Evolutionary conservation across 1,140 invertebrate genomes (phyloP).

Genomic region (Drosophila eugracilis): DNA sequence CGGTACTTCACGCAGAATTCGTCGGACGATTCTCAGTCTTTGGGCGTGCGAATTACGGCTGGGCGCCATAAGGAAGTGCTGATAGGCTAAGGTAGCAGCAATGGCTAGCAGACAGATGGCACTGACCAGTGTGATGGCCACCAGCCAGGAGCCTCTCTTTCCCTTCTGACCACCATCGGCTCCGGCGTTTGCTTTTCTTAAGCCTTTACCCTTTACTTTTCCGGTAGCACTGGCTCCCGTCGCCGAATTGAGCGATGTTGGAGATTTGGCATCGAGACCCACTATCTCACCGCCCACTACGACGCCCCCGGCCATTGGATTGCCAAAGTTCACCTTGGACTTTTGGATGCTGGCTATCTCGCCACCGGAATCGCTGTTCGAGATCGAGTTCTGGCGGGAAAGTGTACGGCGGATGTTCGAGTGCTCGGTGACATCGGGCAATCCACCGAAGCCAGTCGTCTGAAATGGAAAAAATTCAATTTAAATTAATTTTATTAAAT

Average conservation of each 20-base stretch:
- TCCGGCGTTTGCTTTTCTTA: conserved; percentile 47
- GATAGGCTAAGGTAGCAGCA: conserved; percentile 76
- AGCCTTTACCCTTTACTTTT: conserved; percentile 52
- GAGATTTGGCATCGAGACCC: conserved; percentile 65
- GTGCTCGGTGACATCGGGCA: conserved; percentile 84
- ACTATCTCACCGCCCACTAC: conserved; percentile 69
- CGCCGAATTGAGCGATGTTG: conserved; percentile 57
- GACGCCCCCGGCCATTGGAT: conserved; percentile 52
- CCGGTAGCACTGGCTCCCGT: conserved; percentile 37
- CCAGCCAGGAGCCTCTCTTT: conserved; percentile 71
- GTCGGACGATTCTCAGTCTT: conserved; percentile 86
- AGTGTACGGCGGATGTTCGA: conserved; percentile 81
- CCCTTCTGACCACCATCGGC: conserved; percentile 51
- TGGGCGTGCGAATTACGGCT: conserved; percentile 86
- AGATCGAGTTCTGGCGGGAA: conserved; percentile 83
- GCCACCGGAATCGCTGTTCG: conserved; percentile 81
- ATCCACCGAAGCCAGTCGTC: conserved; percentile 83
- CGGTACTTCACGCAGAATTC: conserved; percentile 87
- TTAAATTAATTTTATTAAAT: no score
- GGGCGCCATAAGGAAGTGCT: conserved; percentile 85
- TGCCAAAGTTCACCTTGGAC: conserved; percentile 79
- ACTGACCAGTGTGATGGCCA: conserved; percentile 71
- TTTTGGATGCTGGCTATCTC: conserved; percentile 80
- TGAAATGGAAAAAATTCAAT: conserved; percentile 29
- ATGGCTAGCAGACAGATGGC: conserved; percentile 76